phyloP scores from a whole-genome alignment of 2,113 vertebrate genomes.

The Embiotoca jacksoni region DNA sequence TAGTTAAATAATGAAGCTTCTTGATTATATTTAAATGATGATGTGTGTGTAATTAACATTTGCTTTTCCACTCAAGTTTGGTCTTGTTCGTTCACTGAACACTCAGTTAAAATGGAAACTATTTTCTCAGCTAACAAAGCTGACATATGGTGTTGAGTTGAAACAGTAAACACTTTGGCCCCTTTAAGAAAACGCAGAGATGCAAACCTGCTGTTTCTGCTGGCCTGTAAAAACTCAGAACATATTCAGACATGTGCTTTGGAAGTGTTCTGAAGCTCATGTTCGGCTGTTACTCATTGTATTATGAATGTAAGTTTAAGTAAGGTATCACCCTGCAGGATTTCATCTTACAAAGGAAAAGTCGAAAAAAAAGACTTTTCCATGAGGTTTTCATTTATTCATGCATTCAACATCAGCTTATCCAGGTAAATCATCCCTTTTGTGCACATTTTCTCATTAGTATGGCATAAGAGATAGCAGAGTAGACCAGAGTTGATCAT shows the following conservation, averaged over 20 bases:
- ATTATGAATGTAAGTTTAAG: not conserved
- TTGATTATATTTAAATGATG: too few species aligned
- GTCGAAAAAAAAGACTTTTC: constrained; percentile 8
- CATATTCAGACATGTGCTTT: too few species aligned
- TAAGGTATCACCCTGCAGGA: not conserved
- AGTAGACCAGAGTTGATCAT: not conserved
- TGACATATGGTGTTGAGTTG: too few species aligned
- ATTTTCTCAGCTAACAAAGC: too few species aligned
- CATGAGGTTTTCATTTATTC: constrained; percentile 33
- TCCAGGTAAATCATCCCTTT: constrained; percentile 26
- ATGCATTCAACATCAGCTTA: constrained; percentile 15
- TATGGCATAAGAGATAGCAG: constrained; percentile 7
- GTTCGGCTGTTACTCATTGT: not conserved
- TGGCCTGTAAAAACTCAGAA: too few species aligned
- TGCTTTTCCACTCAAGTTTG: constrained; percentile 17
- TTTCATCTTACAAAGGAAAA: constrained; percentile 11
- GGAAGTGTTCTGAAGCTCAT: too few species aligned
- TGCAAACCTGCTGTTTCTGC: too few species aligned
- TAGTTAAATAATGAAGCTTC: too few species aligned
- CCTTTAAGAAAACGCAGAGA: too few species aligned
- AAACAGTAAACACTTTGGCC: too few species aligned
- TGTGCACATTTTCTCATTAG: constrained; percentile 24
- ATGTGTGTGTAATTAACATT: not conserved
- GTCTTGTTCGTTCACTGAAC: not conserved
- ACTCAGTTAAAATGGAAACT: too few species aligned